phyloP scores from a whole-genome alignment of 2,797 vertebrate species.

The Pitangus sulphuratus region DNA sequence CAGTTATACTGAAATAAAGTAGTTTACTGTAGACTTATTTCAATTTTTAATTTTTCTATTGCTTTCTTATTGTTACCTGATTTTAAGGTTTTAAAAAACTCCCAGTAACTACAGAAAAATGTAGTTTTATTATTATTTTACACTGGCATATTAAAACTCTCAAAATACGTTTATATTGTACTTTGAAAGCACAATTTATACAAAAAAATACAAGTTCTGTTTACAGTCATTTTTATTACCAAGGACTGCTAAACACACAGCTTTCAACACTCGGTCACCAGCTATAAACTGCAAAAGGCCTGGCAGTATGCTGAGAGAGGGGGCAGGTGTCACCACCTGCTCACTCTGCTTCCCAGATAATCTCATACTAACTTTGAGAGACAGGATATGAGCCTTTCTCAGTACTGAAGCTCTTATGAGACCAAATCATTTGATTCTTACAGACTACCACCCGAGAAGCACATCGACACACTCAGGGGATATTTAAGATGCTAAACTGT shows the following conservation, averaged over 20 bases:
- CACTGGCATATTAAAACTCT: background rate
- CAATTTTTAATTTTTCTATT: background rate
- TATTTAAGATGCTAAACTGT: background rate
- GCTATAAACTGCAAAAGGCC: background rate
- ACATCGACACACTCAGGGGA: background rate
- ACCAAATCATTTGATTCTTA: background rate
- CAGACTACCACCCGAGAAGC: background rate
- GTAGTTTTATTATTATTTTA: background rate
- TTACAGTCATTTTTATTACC: background rate
- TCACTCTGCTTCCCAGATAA: background rate
- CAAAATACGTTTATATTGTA: background rate
- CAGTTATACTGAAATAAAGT: background rate
- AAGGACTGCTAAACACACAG: background rate
- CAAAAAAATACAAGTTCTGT: background rate
- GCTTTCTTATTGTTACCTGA: background rate
- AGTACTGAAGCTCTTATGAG: background rate
- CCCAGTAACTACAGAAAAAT: background rate
- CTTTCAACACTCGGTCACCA: fast-evolving
- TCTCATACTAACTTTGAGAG: background rate
- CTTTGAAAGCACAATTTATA: background rate
- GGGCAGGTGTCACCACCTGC: background rate
- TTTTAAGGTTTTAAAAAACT: background rate
- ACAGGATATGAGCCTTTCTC: background rate
- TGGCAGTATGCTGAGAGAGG: background rate
- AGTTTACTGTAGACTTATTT: background rate